A percentile compares a stretch with the other conserved stretches of the same genome.
Evolutionary conservation across 2,113 vertebrate species (phyloP).

Genomic region (Paedocypris sp.): DNA sequence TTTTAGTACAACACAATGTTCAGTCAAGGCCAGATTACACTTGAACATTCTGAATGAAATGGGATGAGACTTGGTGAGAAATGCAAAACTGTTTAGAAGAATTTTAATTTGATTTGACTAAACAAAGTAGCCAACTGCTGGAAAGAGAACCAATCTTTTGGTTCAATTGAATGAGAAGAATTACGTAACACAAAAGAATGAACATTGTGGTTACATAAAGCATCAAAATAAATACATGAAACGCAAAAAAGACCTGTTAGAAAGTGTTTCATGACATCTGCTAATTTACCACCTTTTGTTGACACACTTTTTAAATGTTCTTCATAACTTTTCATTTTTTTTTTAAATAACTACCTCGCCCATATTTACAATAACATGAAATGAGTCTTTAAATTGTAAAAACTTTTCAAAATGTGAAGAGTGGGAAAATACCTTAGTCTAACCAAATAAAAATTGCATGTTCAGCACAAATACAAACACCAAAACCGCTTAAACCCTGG

Average conservation of each 20-base stretch:
- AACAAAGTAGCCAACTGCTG: constrained; percentile 11
- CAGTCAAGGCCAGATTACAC: background rate
- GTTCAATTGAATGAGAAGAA: background rate
- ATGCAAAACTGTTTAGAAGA: constrained; percentile 32
- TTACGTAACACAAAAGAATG: background rate
- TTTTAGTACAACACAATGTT: background rate
- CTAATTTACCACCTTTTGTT: no score
- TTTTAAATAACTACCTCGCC: no score
- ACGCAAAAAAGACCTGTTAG: background rate
- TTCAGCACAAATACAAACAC: background rate
- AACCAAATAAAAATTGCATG: background rate
- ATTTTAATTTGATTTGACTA: constrained; percentile 40
- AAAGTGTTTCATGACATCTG: background rate
- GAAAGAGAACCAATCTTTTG: background rate
- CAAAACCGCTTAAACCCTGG: background rate
- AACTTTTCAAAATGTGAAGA: no score
- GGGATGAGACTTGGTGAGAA: background rate
- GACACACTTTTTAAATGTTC: no score
- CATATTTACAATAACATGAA: no score
- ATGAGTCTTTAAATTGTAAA: no score
- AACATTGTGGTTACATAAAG: background rate
- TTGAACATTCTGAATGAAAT: background rate
- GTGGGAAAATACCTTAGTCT: background rate
- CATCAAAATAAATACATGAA: no score
- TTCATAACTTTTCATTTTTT: no score